Evolutionary conservation across 2,797 vertebrate species (phyloP).

Genomic region (Gorsachius magnificus): DNA sequence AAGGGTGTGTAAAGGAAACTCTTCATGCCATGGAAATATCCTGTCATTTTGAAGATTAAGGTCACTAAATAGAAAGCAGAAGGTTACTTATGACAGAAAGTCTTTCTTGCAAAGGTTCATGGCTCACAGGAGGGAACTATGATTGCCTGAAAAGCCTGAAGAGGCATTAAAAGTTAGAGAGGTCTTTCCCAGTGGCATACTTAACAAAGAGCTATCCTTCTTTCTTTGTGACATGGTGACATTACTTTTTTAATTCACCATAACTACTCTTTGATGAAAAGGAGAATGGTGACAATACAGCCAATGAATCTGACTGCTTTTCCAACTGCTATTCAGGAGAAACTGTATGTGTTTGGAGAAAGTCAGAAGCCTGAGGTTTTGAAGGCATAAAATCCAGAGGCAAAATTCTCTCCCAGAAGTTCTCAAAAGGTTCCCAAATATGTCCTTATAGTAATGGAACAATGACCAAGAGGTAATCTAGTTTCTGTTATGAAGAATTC

Average conservation of each 20-base stretch:
- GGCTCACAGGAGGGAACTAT: constrained; percentile 62
- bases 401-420: background rate
- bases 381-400: background rate
- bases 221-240: constrained; percentile 40
- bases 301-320: constrained; percentile 50
- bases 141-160: constrained; percentile 51
- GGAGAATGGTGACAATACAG: constrained; percentile 46
- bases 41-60: constrained; percentile 72
- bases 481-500: background rate
- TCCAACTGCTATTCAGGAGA: background rate
- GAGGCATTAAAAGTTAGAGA: constrained; percentile 23
- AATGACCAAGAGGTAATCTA: background rate
- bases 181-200: background rate
- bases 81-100: constrained; percentile 54
- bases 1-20: constrained; percentile 28
- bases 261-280: constrained; percentile 51
- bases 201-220: constrained; percentile 33
- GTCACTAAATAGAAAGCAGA: constrained; percentile 65
- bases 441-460: background rate
- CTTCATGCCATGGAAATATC: constrained; percentile 59
- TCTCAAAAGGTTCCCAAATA: background rate
- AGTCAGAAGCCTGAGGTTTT: background rate
- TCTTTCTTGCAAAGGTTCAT: constrained; percentile 62
- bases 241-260: constrained; percentile 63
- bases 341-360: background rate